Evolutionary conservation across 2,888 invertebrate genomes (phyloP).

Genomic region (Eristalis arbustorum): DNA sequence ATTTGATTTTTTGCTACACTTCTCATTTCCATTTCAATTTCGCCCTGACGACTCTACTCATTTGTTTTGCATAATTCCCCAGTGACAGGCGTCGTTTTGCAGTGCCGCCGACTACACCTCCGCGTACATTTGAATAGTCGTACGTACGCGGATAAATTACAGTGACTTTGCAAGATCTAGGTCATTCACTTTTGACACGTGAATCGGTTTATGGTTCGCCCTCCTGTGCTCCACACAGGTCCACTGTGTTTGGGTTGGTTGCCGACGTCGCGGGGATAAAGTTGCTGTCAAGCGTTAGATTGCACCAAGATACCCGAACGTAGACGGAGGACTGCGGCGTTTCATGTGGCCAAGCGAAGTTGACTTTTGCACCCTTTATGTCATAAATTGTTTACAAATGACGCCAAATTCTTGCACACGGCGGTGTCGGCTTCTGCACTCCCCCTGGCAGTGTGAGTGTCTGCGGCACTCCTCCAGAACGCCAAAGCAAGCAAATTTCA

Average conservation of each 20-base stretch:
- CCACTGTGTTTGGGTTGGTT: not conserved
- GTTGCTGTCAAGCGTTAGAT: not conserved
- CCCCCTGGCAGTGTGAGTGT: too few relatives aligned
- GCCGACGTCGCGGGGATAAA: too few relatives aligned
- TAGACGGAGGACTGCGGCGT: not conserved
- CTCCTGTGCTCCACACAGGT: too few relatives aligned
- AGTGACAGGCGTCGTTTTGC: slow-evolving; percentile 40
- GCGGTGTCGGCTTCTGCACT: not conserved
- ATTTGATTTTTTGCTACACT: slow-evolving; percentile 4
- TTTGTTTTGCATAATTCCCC: slow-evolving; percentile 39
- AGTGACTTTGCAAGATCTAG: slow-evolving; percentile 27
- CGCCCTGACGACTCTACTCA: slow-evolving; percentile 13
- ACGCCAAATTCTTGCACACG: slow-evolving; percentile 61
- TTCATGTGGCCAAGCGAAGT: slow-evolving; percentile 42
- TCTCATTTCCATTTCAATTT: slow-evolving; percentile 13
- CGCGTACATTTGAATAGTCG: not conserved
- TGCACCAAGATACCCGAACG: slow-evolving; percentile 11
- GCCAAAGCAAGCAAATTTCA: slow-evolving; percentile 21
- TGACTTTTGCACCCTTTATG: slow-evolving; percentile 41
- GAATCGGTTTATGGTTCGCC: slow-evolving; percentile 13
- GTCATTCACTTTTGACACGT: slow-evolving; percentile 54
- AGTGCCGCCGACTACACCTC: not conserved
- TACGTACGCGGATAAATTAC: slow-evolving; percentile 16
- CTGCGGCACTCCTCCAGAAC: slow-evolving; percentile 31
- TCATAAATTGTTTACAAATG: slow-evolving; percentile 67